phyloP scores from a whole-genome alignment of 2,113 vertebrate genomes.

The Odocoileus hemionus region DNA sequence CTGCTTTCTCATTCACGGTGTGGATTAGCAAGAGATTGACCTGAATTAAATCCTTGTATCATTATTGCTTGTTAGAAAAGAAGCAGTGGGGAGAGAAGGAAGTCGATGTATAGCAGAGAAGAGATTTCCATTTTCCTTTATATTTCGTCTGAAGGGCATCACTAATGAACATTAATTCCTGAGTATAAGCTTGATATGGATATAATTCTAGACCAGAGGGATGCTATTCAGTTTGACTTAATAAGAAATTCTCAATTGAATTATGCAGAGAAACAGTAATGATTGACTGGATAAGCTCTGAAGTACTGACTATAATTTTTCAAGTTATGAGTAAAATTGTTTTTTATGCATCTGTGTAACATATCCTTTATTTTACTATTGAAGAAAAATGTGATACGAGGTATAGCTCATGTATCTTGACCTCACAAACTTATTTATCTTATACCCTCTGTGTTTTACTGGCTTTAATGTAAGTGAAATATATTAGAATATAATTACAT shows the following conservation, averaged over 20 bases:
- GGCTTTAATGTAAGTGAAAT: background rate
- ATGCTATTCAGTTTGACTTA: background rate
- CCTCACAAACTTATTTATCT: background rate
- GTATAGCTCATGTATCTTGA: background rate
- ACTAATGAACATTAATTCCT: slow-evolving; percentile 35
- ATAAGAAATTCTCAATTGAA: slow-evolving; percentile 35
- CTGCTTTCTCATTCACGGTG: slow-evolving; percentile 3
- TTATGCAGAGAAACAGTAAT: background rate
- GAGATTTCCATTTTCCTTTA: slow-evolving; percentile 7
- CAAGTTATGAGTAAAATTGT: background rate
- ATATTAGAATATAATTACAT: background rate
- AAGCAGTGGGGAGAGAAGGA: background rate
- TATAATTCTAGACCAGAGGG: background rate
- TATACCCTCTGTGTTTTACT: background rate
- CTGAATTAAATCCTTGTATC: slow-evolving; percentile 55
- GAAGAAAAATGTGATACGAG: background rate
- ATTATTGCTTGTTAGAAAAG: slow-evolving; percentile 50
- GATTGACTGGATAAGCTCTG: background rate
- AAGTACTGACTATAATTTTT: background rate
- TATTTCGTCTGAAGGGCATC: slow-evolving; percentile 13
- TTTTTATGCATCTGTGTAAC: background rate
- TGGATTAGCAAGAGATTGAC: slow-evolving; percentile 59
- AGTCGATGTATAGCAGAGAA: background rate
- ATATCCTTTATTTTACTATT: background rate
- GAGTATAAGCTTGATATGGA: background rate